Percentiles rank a stretch among this genome's conserved stretches.
Evolutionary conservation across 2,113 vertebrate genomes (phyloP).

Genomic region (Sander vitreus): DNA sequence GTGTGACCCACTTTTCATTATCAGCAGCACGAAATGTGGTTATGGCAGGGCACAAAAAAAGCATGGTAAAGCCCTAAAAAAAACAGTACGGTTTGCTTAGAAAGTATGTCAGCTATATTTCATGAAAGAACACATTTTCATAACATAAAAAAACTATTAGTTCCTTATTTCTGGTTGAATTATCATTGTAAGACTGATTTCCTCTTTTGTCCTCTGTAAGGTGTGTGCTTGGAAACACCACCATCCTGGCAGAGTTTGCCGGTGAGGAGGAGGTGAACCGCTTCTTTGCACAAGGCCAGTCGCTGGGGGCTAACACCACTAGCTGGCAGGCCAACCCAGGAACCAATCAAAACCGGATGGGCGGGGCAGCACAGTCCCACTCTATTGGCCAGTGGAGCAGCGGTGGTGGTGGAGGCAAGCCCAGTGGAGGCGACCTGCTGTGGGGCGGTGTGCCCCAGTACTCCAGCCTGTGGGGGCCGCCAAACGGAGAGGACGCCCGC

Average conservation of each 20-base stretch:
- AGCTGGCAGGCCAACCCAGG: constrained; percentile 96
- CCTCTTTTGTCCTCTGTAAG: constrained; percentile 70
- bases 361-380: constrained; percentile 87
- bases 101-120: not conserved
- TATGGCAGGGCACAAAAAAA: not conserved
- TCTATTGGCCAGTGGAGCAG: constrained; percentile 92
- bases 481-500: constrained; percentile 89
- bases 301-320: constrained; percentile 91
- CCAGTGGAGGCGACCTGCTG: constrained; percentile 90
- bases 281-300: constrained; percentile 97
- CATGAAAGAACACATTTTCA: not conserved
- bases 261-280: constrained; percentile 98
- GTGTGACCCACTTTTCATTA: constrained; percentile 38
- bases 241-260: constrained; percentile 98
- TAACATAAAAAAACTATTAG: not conserved
- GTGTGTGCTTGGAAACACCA: constrained; percentile 99
- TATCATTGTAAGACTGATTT: not conserved
- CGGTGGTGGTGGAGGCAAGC: constrained; percentile 82
- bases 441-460: constrained; percentile 96
- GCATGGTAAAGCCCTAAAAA: not conserved
- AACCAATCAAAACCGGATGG: constrained; percentile 89
- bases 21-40: constrained; percentile 27
- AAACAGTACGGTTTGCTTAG: not conserved
- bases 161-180: not conserved
- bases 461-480: constrained; percentile 97